These are phyloP conservation scores for Xiphydria camelus DNA, from an alignment of 2,888 invertebrate genomes.

Conservation along the genomic window DNA sequence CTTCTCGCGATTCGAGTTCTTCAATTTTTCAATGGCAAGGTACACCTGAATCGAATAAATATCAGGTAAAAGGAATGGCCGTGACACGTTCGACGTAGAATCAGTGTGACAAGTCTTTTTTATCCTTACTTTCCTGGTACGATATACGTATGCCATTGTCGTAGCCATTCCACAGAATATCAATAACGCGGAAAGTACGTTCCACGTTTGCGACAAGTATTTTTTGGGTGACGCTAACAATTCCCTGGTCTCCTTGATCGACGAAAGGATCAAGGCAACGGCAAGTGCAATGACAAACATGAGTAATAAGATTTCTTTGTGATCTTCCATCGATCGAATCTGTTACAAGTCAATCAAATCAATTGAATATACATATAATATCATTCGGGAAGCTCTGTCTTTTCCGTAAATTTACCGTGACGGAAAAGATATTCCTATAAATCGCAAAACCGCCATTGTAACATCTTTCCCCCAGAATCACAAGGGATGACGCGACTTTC, in stretches of 20 bases:
- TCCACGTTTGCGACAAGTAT: not conserved
- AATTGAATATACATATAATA: too few species aligned
- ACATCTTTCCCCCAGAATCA: not conserved
- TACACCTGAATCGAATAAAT: not conserved
- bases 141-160: not conserved
- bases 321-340: not conserved
- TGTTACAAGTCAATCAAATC: not conserved
- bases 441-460: not conserved
- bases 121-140: not conserved
- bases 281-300: not conserved
- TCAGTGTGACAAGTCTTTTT: not conserved
- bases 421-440: not conserved
- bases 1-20: not conserved
- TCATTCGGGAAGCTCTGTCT: too few species aligned
- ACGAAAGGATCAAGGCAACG: not conserved
- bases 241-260: not conserved
- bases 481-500: not conserved
- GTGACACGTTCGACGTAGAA: not conserved
- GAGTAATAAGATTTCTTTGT: not conserved
- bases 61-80: not conserved
- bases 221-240: not conserved
- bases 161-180: not conserved
- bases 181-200: not conserved
- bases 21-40: not conserved
- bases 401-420: too few species aligned